Percentiles rank a stretch among this genome's conserved stretches.
phyloP scores from a whole-genome alignment of 2,113 vertebrate species.

The Aleadryas rufinucha region DNA sequence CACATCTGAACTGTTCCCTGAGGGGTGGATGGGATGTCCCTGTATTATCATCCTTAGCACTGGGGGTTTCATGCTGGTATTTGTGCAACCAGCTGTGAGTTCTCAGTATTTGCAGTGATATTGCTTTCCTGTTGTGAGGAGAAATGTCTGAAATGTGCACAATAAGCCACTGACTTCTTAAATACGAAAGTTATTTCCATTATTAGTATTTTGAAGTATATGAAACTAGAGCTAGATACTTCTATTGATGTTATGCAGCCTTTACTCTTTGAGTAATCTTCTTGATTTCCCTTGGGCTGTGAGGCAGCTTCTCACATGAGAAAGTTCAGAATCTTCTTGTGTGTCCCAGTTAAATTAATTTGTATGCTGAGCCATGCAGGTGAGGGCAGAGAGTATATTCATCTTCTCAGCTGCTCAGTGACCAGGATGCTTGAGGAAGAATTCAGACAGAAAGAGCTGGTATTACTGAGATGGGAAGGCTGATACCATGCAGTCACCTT shows the following conservation, averaged over 20 bases:
- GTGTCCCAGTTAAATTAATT: slow-evolving; percentile 2
- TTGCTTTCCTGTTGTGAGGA: background rate
- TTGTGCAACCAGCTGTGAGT: background rate
- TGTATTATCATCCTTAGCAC: background rate
- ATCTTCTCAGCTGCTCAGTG: background rate
- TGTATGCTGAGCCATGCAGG: slow-evolving; percentile 15
- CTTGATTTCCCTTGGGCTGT: background rate
- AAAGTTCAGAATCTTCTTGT: background rate
- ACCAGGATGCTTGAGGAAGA: background rate
- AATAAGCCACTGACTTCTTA: background rate
- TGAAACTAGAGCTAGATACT: background rate
- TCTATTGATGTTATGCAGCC: background rate
- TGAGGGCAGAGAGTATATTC: background rate
- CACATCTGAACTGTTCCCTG: background rate
- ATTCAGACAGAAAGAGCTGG: background rate
- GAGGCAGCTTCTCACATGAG: background rate
- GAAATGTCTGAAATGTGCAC: background rate
- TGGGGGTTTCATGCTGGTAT: background rate
- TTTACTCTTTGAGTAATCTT: background rate
- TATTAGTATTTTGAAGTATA: background rate
- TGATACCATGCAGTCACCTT: background rate
- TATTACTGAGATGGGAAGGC: background rate
- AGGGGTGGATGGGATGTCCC: background rate
- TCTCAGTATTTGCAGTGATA: background rate
- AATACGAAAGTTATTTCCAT: background rate